Base-by-base conservation (phyloP, 2,797 vertebrate species). In the Babyrousa celebensis region DNA sequence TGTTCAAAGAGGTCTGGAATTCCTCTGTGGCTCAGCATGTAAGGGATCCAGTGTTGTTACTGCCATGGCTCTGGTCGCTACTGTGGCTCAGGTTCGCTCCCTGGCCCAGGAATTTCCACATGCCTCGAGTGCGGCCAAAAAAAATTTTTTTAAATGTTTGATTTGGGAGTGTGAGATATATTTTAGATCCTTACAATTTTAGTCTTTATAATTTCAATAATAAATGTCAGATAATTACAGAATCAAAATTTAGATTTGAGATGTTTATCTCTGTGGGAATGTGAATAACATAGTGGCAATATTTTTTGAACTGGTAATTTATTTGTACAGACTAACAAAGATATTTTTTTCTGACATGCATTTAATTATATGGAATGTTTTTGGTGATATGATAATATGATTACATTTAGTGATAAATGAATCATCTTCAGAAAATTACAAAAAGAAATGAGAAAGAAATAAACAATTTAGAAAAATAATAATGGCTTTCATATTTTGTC, bases 251-350 rank as follows among this genome's bases (percentile, higher is more conserved):
- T 79, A 89, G 20, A 18, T 80, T 75, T 95, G 32, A 95, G n/a
- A 60, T 96, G 62, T 65, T 87, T 95, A 67, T 85, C 40, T 91
- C 36, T 36, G 4, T 77, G 86, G 54, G 20, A 89, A 62, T 85
- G 32, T 87, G 90, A 96, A 95, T 87, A 94, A 70, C 48, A 56
- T 60, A 56, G 20, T 94, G 77, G 82, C 62, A 85, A 29, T 93
- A 91, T 94, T 94, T 97, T 93, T 87, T 82, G 40, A 96, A 86
- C 18, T n/a, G 86, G 25, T 96, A 91, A 93, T 97, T 97, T 96
- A 6, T 87, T 88, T 85, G 25, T 91, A 63, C 11, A 95, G 58
- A 74, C n/a, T 74, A 95, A 77, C 56, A 72, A 48, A 94, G 18
- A 82, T 88, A 20, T 74, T 90, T 96, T 96, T 95, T 79, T 85